Percentiles rank a stretch among this genome's conserved stretches.
phyloP scores from a whole-genome alignment of 2,797 vertebrate genomes.

The Gambelia wislizenii region DNA sequence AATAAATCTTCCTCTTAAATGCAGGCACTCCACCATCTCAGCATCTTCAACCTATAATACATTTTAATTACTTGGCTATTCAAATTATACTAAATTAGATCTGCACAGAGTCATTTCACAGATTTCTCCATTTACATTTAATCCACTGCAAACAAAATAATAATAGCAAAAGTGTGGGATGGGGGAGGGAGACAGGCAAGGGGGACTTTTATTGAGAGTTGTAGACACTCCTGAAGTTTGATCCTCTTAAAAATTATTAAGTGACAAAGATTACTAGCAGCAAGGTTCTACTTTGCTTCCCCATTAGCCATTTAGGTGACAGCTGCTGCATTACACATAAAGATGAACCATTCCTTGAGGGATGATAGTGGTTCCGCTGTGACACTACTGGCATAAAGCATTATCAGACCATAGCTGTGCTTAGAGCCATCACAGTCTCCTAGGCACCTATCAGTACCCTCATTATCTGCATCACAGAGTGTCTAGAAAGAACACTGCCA shows the following conservation, averaged over 20 bases:
- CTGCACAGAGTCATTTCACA: conserved; percentile 63
- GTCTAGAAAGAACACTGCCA: conserved; percentile 84
- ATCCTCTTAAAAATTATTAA: conserved; percentile 86
- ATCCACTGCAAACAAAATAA: conserved; percentile 69
- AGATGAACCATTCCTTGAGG: conserved; percentile 92
- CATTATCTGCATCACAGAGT: conserved; percentile 94
- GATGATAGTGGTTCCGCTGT: conserved; percentile 85
- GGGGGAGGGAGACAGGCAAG: neutral
- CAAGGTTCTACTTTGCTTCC: conserved; percentile 83
- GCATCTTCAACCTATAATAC: conserved; percentile 82
- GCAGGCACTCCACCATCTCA: conserved; percentile 77
- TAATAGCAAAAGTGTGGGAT: conserved; percentile 31
- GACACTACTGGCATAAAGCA: conserved; percentile 85
- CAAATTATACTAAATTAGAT: conserved; percentile 79
- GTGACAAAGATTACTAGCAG: conserved; percentile 85
- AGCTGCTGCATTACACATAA: conserved; percentile 94
- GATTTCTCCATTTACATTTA: conserved; percentile 79
- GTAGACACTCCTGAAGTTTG: conserved; percentile 73
- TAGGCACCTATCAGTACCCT: conserved; percentile 95
- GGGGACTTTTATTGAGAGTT: conserved; percentile 72
- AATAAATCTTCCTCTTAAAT: conserved; percentile 85
- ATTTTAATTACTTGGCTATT: conserved; percentile 86
- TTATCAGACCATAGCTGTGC: conserved; percentile 93
- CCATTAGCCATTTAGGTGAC: conserved; percentile 90
- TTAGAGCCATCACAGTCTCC: conserved; percentile 91